phyloP scores from a whole-genome alignment of 2,113 vertebrate species.

The Bungarus multicinctus region DNA sequence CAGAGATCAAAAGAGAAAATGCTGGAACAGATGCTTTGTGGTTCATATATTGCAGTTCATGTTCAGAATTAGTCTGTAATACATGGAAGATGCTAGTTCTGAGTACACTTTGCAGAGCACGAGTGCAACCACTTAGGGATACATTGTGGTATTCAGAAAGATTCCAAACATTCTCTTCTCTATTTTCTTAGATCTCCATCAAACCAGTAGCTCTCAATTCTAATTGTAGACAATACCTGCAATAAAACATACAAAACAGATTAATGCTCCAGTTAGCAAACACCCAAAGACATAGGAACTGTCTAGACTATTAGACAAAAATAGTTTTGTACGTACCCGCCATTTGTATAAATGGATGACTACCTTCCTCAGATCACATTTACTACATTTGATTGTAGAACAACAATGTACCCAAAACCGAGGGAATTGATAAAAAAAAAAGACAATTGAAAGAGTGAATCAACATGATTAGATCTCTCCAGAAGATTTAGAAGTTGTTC shows the following conservation, averaged over 20 bases:
- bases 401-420: neutral
- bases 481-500: neutral
- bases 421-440: neutral
- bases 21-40: neutral
- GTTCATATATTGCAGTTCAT: neutral
- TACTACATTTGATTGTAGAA: neutral
- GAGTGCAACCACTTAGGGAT: neutral
- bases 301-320: neutral
- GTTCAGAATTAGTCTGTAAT: neutral
- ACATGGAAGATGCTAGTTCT: neutral
- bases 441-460: neutral
- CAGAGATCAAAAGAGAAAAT: constrained; percentile 11
- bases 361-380: neutral
- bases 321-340: neutral
- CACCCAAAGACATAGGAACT: neutral
- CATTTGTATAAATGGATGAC: neutral
- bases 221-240: neutral
- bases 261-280: neutral
- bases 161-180: neutral
- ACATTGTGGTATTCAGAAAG: neutral
- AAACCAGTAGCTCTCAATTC: neutral
- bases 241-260: neutral
- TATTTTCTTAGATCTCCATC: neutral
- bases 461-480: neutral
- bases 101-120: neutral